Base-by-base conservation (phyloP, 2,888 invertebrate species). In the Sesia bembeciformis region DNA sequence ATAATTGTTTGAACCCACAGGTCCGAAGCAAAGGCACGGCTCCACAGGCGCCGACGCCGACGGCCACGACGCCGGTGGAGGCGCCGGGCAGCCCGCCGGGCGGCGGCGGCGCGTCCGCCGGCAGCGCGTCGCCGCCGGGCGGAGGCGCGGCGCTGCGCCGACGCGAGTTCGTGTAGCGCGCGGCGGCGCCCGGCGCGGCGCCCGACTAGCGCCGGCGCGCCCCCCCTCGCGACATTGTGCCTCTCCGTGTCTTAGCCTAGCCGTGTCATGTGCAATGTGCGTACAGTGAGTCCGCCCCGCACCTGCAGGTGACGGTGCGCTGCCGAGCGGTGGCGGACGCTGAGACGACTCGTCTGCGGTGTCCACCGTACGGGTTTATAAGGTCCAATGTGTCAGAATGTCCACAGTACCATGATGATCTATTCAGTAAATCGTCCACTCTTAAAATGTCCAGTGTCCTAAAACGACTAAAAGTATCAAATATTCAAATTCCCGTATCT, bases 11-110 rank as follows among this genome's bases (percentile, higher is more conserved):
- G 42, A 6, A 42, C 7, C 42, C 4, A 49, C 76, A 85, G 85
- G 85, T 78, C 40, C 75, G 84, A 49, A 81, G 23, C 23, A 23
- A 23, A 23, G 23, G 84, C 60, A 86, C 85, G 68, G 82, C 81
- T 54, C 81, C 82, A 51, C 74, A 71, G 56, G 83, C 72, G 55
- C 85, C 85, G 56, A 78, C 84, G 61, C 83, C 84, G 50, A 70
- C 77, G 43, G 66, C 76, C 62, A 5, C 49, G n/a, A 5, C 4
- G 49, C 49, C 49, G 49, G 42, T 5, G 52, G 60, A 60, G 58
- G 62, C 64, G 39, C 49, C 46, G 52, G 46, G 50, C 50, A 39
- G 52, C 39, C 40, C 56, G 53, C 51, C 23, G 23, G 46, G 49
- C n/a, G 41, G 54, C 59, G 57, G 51, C 56, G 62, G 39, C 49